Conservation (phyloP, 2,113 vertebrate species). For the Aix galericulata region DNA sequence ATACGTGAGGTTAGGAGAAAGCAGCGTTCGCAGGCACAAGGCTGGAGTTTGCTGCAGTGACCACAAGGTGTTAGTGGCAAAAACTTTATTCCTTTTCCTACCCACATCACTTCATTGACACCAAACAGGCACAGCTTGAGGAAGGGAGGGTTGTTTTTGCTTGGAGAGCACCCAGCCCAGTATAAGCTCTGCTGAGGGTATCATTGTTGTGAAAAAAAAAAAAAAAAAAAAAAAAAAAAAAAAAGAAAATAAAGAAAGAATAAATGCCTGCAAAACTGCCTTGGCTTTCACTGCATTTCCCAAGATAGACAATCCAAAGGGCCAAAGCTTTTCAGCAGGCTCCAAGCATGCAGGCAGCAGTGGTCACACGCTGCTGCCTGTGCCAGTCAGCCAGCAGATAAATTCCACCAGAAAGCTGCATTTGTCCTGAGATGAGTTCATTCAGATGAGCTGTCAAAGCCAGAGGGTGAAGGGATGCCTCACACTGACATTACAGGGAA, state of each 20-base stretch:
- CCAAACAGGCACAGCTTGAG: not conserved
- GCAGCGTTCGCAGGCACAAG: not conserved
- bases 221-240: not conserved
- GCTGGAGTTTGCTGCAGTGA: not conserved
- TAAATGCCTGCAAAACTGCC: not conserved
- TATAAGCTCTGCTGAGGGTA: rapidly evolving
- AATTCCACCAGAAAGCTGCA: not conserved
- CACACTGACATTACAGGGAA: not conserved
- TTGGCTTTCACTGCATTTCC: not conserved
- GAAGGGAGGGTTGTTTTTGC: not conserved
- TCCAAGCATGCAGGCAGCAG: not conserved
- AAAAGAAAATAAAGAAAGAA: not conserved
- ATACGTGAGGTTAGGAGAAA: not conserved
- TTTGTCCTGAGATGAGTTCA: not conserved
- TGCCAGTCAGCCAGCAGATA: rapidly evolving
- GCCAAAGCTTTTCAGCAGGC: not conserved
- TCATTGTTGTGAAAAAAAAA: not conserved
- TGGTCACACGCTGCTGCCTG: not conserved
- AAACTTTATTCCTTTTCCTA: not conserved
- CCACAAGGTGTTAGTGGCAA: not conserved
- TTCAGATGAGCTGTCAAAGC: not conserved
- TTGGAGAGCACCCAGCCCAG: not conserved
- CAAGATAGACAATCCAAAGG: not conserved
- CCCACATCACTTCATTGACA: not conserved
- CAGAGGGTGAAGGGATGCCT: not conserved